A percentile compares a stretch with the other conserved stretches of the same genome.
Evolutionary conservation across 2,888 invertebrate genomes (phyloP).

Genomic region (Agriopis aurantiaria): DNA sequence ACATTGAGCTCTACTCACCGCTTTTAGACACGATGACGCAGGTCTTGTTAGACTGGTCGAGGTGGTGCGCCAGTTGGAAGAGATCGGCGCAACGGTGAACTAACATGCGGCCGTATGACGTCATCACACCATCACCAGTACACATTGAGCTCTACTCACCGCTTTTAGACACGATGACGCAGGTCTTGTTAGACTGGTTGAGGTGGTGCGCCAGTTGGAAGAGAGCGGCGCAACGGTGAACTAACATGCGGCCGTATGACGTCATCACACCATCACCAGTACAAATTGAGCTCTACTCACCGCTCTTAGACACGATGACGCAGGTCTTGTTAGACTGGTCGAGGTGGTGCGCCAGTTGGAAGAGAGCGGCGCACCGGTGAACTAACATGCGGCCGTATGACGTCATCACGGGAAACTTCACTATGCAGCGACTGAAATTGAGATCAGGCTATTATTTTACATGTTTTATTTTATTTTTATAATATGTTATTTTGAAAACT

Average conservation of each 20-base stretch:
- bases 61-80: conserved; percentile 97
- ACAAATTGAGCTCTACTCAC: conserved; percentile 68
- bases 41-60: conserved; percentile 93
- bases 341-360: conserved; percentile 97
- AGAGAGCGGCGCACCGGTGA: conserved; percentile 96
- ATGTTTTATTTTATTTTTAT: no score
- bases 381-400: conserved; percentile 98
- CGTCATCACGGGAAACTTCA: conserved; percentile 96
- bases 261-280: not conserved
- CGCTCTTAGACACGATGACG: conserved; percentile 94
- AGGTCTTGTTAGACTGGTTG: conserved; percentile 92
- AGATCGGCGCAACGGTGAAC: conserved; percentile 97
- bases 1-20: conserved; percentile 71
- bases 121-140: not conserved
- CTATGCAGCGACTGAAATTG: conserved; percentile 88
- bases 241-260: conserved; percentile 98
- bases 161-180: conserved; percentile 94
- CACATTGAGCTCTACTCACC: conserved; percentile 71
- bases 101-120: conserved; percentile 89
- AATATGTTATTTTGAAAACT: no score
- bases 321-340: conserved; percentile 93
- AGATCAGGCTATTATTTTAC: no score
- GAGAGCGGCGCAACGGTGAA: conserved; percentile 97
- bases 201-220: conserved; percentile 98
- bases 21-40: conserved; percentile 95